Evolutionary conservation across 1,140 invertebrate genomes (phyloP), one percentile per base, ranked within the genome.

Genomic region (Hypsibius dujardini): DNA sequence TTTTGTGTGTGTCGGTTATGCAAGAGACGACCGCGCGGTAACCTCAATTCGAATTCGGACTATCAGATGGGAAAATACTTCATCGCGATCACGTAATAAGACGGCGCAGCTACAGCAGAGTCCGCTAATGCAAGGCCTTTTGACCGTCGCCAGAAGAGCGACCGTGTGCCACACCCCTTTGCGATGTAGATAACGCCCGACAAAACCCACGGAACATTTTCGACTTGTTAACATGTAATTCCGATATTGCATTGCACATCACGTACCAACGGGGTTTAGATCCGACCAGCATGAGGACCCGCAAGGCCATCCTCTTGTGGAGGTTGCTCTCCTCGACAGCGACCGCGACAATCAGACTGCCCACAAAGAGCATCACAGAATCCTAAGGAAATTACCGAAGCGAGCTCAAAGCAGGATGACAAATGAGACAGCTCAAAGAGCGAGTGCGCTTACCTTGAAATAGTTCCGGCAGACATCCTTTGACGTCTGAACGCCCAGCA

Each of bases 401-500:
- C 28, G 28, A 28, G 28, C 28, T 28, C 50, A 56, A 56, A 56
- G n/a, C 7, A 56, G n/a, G 7, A 12, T 56, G 50, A 7, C 50
- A 7, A n/a, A 7, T 56, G n/a, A 56, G 42, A 69, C 45, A 73
- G 73, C 1, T 74, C 74, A 3, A 71, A 47, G 47, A 76, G 47
- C 12, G 74, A 67, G 15, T 7, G n/a, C 45, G 67, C 7, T 59
- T 47, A 71, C 71, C 71, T 56, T 70, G 47, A 71, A 46, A 42
- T 70, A 71, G 28, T 56, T 46, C 14, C 70, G 59, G 69, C 47
- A 46, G 69, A 71, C 71, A 45, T 70, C 71, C n/a, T 67, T 70
- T 14, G 71, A 56, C 3, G 46, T 7, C 47, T 46, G 73, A 1
- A 90, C 83, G 1, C 87, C 87, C 79, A 90, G 82, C 0, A 85